These are phyloP conservation scores for Tiphia femorata DNA, from an alignment of 2,888 invertebrate genomes.

Conservation along the genomic window DNA sequence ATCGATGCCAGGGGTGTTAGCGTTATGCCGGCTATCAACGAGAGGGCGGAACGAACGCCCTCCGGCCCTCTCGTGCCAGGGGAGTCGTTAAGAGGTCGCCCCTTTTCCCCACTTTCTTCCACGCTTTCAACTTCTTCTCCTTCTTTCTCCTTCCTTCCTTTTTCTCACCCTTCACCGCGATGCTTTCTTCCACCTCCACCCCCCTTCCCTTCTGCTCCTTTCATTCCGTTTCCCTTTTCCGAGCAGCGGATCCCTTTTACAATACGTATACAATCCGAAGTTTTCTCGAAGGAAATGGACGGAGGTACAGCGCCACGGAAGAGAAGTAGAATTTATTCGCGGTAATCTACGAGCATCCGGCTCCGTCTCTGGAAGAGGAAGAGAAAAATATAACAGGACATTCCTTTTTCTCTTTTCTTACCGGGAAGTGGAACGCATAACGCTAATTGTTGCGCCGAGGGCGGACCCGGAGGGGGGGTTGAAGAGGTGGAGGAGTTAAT, in stretches of 20 bases:
- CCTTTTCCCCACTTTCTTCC: slow-evolving; percentile 9
- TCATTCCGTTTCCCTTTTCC: neutral
- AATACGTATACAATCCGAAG: neutral
- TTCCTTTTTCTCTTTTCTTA: too few relatives aligned
- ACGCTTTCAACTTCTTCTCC: neutral
- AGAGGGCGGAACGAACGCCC: slow-evolving; percentile 36
- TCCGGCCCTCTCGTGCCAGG: slow-evolving; percentile 33
- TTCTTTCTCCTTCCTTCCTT: neutral
- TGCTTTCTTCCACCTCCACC: slow-evolving; percentile 1
- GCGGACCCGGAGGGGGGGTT: too few relatives aligned
- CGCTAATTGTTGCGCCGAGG: slow-evolving; percentile 1
- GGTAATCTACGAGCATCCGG: neutral
- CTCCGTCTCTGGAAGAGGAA: neutral
- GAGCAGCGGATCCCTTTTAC: neutral
- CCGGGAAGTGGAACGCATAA: too few relatives aligned
- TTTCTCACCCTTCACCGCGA: neutral
- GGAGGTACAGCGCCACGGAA: neutral
- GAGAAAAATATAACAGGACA: too few relatives aligned
- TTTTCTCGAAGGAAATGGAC: neutral
- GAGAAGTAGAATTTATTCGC: too few relatives aligned
- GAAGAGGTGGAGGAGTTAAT: too few relatives aligned
- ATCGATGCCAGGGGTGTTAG: slow-evolving; percentile 52
- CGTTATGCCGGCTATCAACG: slow-evolving; percentile 55
- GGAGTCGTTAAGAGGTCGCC: slow-evolving; percentile 52
- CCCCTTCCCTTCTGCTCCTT: neutral